Conservation (phyloP, 2,113 vertebrate genomes). For the Nycticebus coucang region DNA sequence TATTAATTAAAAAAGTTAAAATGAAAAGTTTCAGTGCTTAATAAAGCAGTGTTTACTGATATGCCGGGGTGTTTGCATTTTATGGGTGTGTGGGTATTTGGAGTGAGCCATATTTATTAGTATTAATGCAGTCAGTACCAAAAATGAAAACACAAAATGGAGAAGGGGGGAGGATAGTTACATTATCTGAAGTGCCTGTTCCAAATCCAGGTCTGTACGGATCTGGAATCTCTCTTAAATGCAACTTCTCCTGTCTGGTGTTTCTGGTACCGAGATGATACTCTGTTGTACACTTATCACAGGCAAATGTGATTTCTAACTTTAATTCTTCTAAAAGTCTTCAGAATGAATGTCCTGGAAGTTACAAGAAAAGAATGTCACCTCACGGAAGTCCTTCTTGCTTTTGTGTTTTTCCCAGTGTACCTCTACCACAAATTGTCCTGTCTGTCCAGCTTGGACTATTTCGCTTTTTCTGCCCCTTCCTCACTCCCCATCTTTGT, state of each 20-base stretch:
- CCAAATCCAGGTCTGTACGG: neutral
- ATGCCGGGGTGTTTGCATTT: neutral
- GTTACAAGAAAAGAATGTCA: neutral
- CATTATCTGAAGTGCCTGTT: neutral
- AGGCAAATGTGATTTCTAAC: neutral
- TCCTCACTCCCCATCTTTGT: neutral
- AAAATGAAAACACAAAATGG: neutral
- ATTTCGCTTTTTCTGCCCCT: neutral
- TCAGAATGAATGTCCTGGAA: neutral
- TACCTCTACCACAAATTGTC: neutral
- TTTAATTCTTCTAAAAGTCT: constrained; percentile 32
- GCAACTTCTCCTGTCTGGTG: neutral
- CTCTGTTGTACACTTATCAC: neutral
- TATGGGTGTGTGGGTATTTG: neutral
- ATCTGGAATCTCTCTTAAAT: neutral
- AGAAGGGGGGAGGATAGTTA: neutral
- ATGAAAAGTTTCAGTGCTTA: neutral
- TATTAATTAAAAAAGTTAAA: constrained; percentile 5
- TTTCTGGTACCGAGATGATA: neutral
- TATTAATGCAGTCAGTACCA: neutral
- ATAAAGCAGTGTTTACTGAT: neutral
- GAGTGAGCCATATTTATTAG: neutral
- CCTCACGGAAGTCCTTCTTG: neutral
- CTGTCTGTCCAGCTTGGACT: neutral
- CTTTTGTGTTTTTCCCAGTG: neutral